Evolutionary conservation across 2,888 invertebrate genomes (phyloP), one percentile per base, ranked within the genome.

Genomic region (Epicampocera succincta): DNA sequence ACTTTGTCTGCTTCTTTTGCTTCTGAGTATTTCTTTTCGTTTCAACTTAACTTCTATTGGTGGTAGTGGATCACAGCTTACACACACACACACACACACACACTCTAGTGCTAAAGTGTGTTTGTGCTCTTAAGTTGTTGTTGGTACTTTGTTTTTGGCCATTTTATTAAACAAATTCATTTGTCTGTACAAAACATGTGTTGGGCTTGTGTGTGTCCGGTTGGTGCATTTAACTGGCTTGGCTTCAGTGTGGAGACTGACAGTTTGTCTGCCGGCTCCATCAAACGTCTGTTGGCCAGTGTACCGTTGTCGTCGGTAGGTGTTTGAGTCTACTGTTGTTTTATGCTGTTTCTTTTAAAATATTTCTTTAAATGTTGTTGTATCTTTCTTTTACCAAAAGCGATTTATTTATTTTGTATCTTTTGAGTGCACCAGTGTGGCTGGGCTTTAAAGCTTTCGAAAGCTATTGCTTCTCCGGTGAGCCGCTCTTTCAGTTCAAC

Each of bases 241-340:
- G 50, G 61, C 21, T 63, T 8, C 33, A 15, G n/a, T n/a, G n/a
- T n/a, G n/a, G n/a, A n/a, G 52, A 13, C 44, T 42, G 58, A 3
- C 54, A 15, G 52, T 17, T 42, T 29, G 58, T n/a, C n/a, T 61
- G 58, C 9, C 33, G 42, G 33, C 50, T 48, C 15, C 42, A 1
- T 4, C 17, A n/a, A 12, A 42, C 1, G 54, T 44, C 44, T 46
- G 33, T 33, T 33, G 33, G 1, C 8, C 11, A 29, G 38, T 65
- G 48, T 66, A 72, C 80, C 54, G 71, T 80, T 80, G 79, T 38
- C 69, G 79, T 38, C 65, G 80, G 75, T 80, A 80, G 75, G 73
- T 75, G 80, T 75, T 50, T 69, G n/a, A 15, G 58, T 58, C 48
- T 58, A 50, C 17, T 69, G 52, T 58, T 3, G 19, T 17, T 15